Conservation (phyloP, 53 echinoderm and acorn worm genomes). For the Arbacia lixula region DNA sequence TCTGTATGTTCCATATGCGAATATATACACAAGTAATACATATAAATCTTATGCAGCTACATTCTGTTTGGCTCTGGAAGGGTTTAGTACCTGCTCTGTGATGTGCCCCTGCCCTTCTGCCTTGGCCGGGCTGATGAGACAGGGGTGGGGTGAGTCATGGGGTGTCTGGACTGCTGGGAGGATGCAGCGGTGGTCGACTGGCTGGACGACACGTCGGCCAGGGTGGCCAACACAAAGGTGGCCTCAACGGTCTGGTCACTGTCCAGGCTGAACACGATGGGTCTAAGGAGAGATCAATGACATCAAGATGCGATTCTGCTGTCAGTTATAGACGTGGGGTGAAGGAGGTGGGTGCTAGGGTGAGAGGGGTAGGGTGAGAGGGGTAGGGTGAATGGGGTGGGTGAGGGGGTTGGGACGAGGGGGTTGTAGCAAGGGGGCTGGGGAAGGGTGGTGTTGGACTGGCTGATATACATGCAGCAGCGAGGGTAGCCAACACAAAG, state of each 20-base stretch:
- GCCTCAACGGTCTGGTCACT: slow-evolving; percentile 84
- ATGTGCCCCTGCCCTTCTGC: slow-evolving; percentile 4
- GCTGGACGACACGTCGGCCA: slow-evolving; percentile 79
- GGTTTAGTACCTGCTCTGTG: slow-evolving; percentile 17
- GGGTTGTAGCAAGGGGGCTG: slow-evolving; percentile 48
- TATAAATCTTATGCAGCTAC: no score
- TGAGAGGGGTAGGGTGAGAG: no score
- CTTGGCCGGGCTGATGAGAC: slow-evolving; percentile 16
- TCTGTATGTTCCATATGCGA: no score
- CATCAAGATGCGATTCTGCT: no score
- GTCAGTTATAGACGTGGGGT: no score
- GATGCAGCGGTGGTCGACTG: slow-evolving; percentile 58
- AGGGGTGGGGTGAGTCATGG: slow-evolving; percentile 9
- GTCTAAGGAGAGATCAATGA: no score
- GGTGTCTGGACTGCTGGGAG: slow-evolving; percentile 54
- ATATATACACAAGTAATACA: no score
- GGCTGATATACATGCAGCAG: slow-evolving; percentile 76
- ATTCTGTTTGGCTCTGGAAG: no score
- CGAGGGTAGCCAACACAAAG: slow-evolving; percentile 94
- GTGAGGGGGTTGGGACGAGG: neutral
- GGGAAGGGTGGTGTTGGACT: slow-evolving; percentile 40
- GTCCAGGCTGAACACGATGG: slow-evolving; percentile 88
- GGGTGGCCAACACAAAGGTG: slow-evolving; percentile 93
- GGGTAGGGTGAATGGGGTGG: neutral
- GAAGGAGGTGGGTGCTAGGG: no score